phyloP scores from a whole-genome alignment of 2,113 vertebrate species.

The Saccopteryx leptura region DNA sequence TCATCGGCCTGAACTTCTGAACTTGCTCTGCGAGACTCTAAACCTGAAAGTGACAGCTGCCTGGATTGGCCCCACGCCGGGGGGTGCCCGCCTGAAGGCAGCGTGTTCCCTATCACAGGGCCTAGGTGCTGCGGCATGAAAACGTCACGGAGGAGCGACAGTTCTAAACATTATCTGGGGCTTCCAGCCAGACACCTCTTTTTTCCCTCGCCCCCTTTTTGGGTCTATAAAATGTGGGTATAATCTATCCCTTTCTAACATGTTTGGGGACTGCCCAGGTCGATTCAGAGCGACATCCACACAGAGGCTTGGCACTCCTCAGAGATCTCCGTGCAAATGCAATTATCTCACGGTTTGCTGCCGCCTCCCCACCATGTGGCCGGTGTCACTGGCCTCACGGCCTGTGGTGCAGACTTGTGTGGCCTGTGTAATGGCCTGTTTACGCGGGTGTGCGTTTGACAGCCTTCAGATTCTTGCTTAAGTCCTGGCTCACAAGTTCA shows the following conservation, averaged over 20 bases:
- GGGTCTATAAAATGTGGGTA: not conserved
- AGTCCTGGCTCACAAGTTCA: conserved; percentile 44
- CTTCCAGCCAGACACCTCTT: not conserved
- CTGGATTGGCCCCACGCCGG: not conserved
- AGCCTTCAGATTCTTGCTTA: conserved; percentile 75
- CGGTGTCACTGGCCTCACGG: conserved; percentile 59
- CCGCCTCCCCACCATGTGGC: conserved; percentile 71
- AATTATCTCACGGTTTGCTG: conserved; percentile 64
- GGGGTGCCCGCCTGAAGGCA: not conserved
- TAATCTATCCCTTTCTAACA: conserved; percentile 51
- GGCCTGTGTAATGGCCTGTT: conserved; percentile 73
- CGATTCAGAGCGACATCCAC: conserved; percentile 5
- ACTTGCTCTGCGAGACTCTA: conserved; percentile 68
- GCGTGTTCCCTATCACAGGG: not conserved
- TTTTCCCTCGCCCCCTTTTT: conserved; percentile 1
- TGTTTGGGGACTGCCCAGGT: conserved; percentile 53
- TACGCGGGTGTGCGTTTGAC: conserved; percentile 63
- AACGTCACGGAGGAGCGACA: not conserved
- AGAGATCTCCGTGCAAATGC: conserved; percentile 74
- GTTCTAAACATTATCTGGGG: conserved; percentile 22
- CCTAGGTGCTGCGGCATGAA: not conserved
- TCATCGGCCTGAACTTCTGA: conserved; percentile 79
- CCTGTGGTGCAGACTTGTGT: not conserved
- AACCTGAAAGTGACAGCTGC: conserved; percentile 70
- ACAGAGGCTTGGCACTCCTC: conserved; percentile 48